Percentiles rank a stretch among this genome's conserved stretches.
These are phyloP conservation scores for Andrena dorsata DNA, from an alignment of 2,888 invertebrate species.

Conservation along the genomic window DNA sequence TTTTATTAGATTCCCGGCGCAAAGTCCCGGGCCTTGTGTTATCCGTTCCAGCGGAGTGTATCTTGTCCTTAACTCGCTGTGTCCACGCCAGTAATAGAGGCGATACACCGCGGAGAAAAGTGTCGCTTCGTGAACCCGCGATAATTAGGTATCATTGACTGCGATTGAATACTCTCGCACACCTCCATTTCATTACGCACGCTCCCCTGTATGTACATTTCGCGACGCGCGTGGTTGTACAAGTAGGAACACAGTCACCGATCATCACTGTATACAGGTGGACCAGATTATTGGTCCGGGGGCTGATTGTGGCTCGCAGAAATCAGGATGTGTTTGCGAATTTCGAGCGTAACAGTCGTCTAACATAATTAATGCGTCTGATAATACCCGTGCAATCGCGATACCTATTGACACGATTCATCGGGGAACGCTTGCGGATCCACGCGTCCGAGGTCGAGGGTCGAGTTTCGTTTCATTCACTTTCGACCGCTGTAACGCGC, in stretches of 20 bases:
- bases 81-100: slow-evolving; percentile 5
- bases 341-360: slow-evolving; percentile 57
- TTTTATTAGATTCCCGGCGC: slow-evolving; percentile 71
- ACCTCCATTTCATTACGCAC: neutral
- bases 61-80: slow-evolving; percentile 38
- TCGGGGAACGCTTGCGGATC: slow-evolving; percentile 30
- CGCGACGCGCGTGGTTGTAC: slow-evolving; percentile 23
- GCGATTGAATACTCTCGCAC: neutral
- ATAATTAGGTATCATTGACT: neutral
- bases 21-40: slow-evolving; percentile 68
- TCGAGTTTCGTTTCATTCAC: neutral
- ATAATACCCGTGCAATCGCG: slow-evolving; percentile 37
- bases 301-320: slow-evolving; percentile 59
- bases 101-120: neutral
- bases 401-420: slow-evolving; percentile 36
- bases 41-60: slow-evolving; percentile 63
- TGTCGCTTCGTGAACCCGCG: neutral
- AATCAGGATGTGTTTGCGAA: slow-evolving; percentile 67
- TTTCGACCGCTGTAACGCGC: neutral
- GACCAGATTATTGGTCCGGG: slow-evolving; percentile 60
- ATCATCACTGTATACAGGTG: slow-evolving; percentile 53
- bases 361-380: slow-evolving; percentile 67
- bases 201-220: slow-evolving; percentile 1
- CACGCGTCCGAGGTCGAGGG: slow-evolving; percentile 13
- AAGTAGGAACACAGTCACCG: slow-evolving; percentile 28